A percentile compares a stretch with the other conserved stretches of the same genome.
Conservation (phyloP, 2,797 vertebrate species). For the Poecilia velifera region DNA sequence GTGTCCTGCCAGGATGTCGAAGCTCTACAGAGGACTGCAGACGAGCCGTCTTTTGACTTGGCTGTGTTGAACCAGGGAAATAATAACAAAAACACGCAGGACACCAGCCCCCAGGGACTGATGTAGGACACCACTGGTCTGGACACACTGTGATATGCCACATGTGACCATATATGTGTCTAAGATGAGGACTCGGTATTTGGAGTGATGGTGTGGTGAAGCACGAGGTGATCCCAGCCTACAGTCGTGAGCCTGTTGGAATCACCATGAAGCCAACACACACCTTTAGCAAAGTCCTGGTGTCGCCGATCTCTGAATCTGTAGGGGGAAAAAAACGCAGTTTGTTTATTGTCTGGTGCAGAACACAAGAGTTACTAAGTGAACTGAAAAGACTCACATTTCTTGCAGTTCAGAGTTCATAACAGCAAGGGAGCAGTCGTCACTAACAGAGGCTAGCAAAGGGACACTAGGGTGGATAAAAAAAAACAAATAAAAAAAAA, state of each 20-base stretch:
- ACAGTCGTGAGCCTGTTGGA: constrained; percentile 88
- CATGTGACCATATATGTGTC: constrained; percentile 6
- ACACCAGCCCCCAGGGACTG: too few relatives aligned
- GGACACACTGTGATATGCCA: neutral
- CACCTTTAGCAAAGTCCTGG: constrained; percentile 90
- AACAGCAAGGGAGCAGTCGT: constrained; percentile 93
- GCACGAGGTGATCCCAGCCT: constrained; percentile 96
- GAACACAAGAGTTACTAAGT: neutral
- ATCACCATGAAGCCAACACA: constrained; percentile 87
- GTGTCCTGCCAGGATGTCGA: too few relatives aligned
- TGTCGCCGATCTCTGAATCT: constrained; percentile 89
- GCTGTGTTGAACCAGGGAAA: too few relatives aligned
- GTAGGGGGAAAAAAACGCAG: constrained; percentile 20
- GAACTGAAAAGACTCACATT: constrained; percentile 83
- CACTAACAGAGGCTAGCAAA: constrained; percentile 90
- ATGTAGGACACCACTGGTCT: neutral
- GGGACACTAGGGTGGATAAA: constrained; percentile 74
- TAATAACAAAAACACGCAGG: too few relatives aligned
- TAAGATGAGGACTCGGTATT: constrained; percentile 55
- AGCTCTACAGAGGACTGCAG: too few relatives aligned
- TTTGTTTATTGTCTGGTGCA: constrained; percentile 4
- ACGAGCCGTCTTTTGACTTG: too few relatives aligned
- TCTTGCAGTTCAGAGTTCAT: constrained; percentile 85
- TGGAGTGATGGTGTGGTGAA: constrained; percentile 85
- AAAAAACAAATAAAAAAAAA: neutral